phyloP scores from a whole-genome alignment of 2,888 invertebrate genomes.

The Epiblema foenella region DNA sequence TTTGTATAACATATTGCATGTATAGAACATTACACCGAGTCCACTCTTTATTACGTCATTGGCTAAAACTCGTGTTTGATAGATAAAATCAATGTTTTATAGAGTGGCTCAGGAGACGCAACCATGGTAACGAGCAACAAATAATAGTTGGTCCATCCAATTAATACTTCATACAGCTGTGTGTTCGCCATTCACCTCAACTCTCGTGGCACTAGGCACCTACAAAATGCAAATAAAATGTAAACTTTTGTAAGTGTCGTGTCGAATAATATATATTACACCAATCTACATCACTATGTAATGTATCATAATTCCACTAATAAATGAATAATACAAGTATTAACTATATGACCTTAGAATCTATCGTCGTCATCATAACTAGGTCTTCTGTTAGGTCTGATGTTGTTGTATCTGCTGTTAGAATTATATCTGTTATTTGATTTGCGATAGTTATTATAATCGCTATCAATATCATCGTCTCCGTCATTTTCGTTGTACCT shows the following conservation, averaged over 20 bases:
- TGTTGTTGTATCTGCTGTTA: constrained; percentile 44
- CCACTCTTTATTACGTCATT: too few relatives aligned
- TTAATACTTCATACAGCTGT: too few relatives aligned
- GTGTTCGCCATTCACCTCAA: too few relatives aligned
- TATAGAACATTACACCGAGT: too few relatives aligned
- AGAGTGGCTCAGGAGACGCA: too few relatives aligned
- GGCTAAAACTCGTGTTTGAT: too few relatives aligned
- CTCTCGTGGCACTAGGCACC: too few relatives aligned
- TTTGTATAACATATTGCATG: too few relatives aligned
- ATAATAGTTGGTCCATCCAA: too few relatives aligned
- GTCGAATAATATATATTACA: neutral
- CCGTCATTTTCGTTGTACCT: constrained; percentile 36
- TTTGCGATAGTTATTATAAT: constrained; percentile 41
- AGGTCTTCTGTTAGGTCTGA: constrained; percentile 33
- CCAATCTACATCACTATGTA: constrained; percentile 1
- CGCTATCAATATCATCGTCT: constrained; percentile 4
- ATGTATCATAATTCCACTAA: constrained; percentile 6
- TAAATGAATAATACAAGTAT: neutral
- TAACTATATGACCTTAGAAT: constrained; percentile 5
- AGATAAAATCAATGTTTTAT: too few relatives aligned
- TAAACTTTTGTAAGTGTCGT: neutral
- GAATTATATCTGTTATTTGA: constrained; percentile 46
- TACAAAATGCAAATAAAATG: too few relatives aligned
- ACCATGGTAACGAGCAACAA: too few relatives aligned
- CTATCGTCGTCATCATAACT: constrained; percentile 32